Evolutionary conservation across 2,797 vertebrate species (phyloP), one percentile per base, ranked within the genome.

Genomic region (Moxostoma hubbsi): DNA sequence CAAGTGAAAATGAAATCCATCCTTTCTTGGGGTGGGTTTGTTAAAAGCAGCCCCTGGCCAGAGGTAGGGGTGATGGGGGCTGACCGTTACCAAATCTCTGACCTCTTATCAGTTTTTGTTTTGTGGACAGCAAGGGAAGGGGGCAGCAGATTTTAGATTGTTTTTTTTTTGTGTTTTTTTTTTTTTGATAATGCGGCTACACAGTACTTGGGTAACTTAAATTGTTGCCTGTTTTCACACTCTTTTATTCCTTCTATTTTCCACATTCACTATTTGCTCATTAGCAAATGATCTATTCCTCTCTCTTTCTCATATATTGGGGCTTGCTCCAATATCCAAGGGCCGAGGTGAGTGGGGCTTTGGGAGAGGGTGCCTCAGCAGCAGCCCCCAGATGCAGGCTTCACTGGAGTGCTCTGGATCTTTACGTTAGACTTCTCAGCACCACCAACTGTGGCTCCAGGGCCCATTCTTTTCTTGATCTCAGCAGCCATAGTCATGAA

Each of bases 401-500:
- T 99, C 92, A 98, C 97, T 77, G 96, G 94, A 92, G 97, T 99
- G 93, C 97, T 98, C 86, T 97, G 96, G 89, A 98, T 96, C 94
- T 97, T 97, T 90, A 99, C 93, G 66, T 96, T 98, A 91, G 96
- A 94, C 89, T 98, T 98, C 88, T 98, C 97, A 4, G 95, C 93
- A 73, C 97, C 96, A 77, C 96, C 96, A 62, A 96, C 92, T 80
- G 97, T 97, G 65, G 97, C 97, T 89, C 97, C 97, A 3, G 97
- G 97, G 58, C 97, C 97, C 97, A 98, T 99, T 88, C 97, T 94
- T 92, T 98, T 98, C 93, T 99, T 98, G 90, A 98, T 99, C 91
- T 99, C 97, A 2, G 97, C 97, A 88, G 97, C 97, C 97, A 99
- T 99, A 78, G 97, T 99, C 97, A 98, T 98, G 93, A 99, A 99